Evolutionary conservation across 92 coral and sea anemone genomes (phyloP), one percentile per base, ranked within the genome.

Genomic region (Nematostella vectensis): DNA sequence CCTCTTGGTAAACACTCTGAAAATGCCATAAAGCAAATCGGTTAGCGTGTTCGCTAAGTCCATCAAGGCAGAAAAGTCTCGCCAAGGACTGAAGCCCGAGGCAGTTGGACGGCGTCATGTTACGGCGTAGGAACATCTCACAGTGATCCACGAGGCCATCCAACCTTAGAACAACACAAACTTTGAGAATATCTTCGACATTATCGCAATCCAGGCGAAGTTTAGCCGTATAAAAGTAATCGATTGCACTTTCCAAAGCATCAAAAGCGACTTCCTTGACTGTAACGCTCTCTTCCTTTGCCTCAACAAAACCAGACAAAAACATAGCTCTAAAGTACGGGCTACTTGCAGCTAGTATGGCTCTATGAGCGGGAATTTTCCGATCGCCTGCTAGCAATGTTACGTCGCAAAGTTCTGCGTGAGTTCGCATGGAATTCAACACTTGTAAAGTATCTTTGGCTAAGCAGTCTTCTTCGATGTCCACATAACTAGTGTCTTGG

Each of bases 241-340:
- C 87, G 11, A 93, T 74, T 16, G 86, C 77, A 37, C 75, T 59
- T 49, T 56, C 74, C 18, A 93, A 67, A 10, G 99, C 99, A 27
- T 51, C 16, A 1, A 83, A 70, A 49, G 65, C 71, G 52, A 93
- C 79, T n/a, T 79, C 91, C 79, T 87, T 93, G 13, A 93, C 67
- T 29, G 50, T 55, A 22, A 93, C 76, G 54, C 59, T 72, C n/a
- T 76, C 81, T 62, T 93, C 96, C 18, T 70, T 82, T 0, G 96
- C 87, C 55, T 93, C 99, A 0, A 83, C 71, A 71, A 93, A 93
- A 9, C 89, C 96, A 48, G 99, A 93, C 47, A 93, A 70, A 61
- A 93, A 93, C 99, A 93, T 93, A 11, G 89, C 99, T 50, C 99
- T 75, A 47, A 93, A 93, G 66, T 93, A 93, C 24, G 99, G 99